Percentiles rank a stretch among this genome's conserved stretches.
These are phyloP conservation scores for Gambusia affinis DNA, from an alignment of 2,113 vertebrate genomes.

Conservation along the genomic window DNA sequence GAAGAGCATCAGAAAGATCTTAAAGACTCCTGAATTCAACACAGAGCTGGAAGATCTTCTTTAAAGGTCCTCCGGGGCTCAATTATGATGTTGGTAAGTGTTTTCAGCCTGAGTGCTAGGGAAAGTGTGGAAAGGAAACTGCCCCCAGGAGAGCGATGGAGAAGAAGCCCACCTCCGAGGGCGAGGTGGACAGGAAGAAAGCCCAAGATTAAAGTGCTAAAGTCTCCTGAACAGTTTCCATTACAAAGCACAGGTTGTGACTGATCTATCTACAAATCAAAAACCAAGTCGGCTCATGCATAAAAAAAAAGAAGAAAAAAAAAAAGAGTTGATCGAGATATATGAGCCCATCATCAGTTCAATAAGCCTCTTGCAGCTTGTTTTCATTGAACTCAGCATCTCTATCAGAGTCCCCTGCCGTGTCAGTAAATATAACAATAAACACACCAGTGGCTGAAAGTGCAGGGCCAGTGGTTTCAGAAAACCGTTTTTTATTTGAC, in stretches of 20 bases:
- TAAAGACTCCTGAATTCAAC: slow-evolving; percentile 35
- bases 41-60: slow-evolving; percentile 34
- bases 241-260: slow-evolving; percentile 8
- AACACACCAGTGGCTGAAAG: slow-evolving; percentile 32
- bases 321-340: slow-evolving; percentile 25
- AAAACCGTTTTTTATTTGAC: slow-evolving; percentile 36
- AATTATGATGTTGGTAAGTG: slow-evolving; percentile 63
- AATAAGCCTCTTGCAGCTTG: slow-evolving; percentile 16
- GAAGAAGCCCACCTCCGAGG: slow-evolving; percentile 40
- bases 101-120: slow-evolving; percentile 36
- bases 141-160: slow-evolving; percentile 40
- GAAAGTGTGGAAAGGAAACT: slow-evolving; percentile 43
- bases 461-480: slow-evolving; percentile 42
- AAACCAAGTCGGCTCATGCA: accelerated
- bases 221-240: slow-evolving; percentile 30
- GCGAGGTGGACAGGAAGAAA: slow-evolving; percentile 31
- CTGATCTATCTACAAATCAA: not conserved
- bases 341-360: slow-evolving; percentile 29
- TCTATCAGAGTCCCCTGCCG: slow-evolving; percentile 45
- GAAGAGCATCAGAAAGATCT: slow-evolving; percentile 31
- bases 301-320: not conserved
- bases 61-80: slow-evolving; percentile 58
- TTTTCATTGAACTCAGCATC: slow-evolving; percentile 52
- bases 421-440: slow-evolving; percentile 52
- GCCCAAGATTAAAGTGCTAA: slow-evolving; percentile 27